Percentiles rank a stretch among this genome's conserved stretches.
phyloP scores from a whole-genome alignment of 2,888 invertebrate species.

The Scaptomyza reducta region DNA sequence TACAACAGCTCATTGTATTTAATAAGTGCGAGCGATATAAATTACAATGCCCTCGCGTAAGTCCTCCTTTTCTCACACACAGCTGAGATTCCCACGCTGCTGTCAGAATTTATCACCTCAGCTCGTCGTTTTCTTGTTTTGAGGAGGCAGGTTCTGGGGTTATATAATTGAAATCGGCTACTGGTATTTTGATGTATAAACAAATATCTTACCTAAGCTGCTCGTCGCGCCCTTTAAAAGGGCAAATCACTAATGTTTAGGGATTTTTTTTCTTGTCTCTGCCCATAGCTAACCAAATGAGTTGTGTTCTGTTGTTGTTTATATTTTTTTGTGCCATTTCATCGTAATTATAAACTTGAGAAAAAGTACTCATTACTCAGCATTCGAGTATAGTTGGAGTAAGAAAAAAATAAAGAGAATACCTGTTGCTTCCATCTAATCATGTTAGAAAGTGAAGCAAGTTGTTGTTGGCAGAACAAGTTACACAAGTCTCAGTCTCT shows the following conservation, averaged over 20 bases:
- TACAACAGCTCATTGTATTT: slow-evolving; percentile 71
- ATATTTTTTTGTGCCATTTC: slow-evolving; percentile 66
- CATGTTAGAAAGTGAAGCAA: slow-evolving; percentile 71
- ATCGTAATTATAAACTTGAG: slow-evolving; percentile 76
- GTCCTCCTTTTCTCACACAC: slow-evolving; percentile 18
- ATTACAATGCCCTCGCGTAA: slow-evolving; percentile 53
- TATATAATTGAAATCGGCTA: slow-evolving; percentile 73
- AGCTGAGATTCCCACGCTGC: slow-evolving; percentile 63
- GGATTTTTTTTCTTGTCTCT: slow-evolving; percentile 5
- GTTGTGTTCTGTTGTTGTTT: slow-evolving; percentile 27
- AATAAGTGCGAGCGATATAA: slow-evolving; percentile 53
- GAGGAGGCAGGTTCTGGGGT: slow-evolving; percentile 8
- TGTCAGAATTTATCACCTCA: slow-evolving; percentile 58
- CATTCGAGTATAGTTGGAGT: no score
- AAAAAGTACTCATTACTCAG: slow-evolving; percentile 68
- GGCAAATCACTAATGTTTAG: slow-evolving; percentile 54
- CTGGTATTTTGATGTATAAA: slow-evolving; percentile 74
- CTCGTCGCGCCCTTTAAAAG: slow-evolving; percentile 36
- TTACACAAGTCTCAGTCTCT: slow-evolving; percentile 41
- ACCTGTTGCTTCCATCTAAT: slow-evolving; percentile 48
- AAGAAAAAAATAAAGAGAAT: slow-evolving; percentile 18
- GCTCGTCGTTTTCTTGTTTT: slow-evolving; percentile 9
- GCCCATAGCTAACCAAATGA: slow-evolving; percentile 67
- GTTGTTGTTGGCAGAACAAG: slow-evolving; percentile 42
- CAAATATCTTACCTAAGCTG: slow-evolving; percentile 74